These are phyloP conservation scores for Plebejus argus DNA, from an alignment of 2,888 invertebrate species.

Conservation along the genomic window DNA sequence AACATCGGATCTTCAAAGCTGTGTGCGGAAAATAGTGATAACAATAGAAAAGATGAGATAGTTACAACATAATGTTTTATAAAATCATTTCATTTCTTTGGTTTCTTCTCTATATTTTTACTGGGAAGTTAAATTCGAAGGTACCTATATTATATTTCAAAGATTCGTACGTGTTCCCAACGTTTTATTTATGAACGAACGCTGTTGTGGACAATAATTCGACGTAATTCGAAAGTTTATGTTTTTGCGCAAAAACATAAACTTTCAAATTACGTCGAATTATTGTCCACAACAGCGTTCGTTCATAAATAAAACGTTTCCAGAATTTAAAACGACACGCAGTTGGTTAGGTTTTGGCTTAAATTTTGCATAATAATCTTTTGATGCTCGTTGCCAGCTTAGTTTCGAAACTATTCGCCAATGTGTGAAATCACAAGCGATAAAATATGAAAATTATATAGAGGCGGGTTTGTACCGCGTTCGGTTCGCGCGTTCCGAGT, in stretches of 20 bases:
- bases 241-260: not conserved
- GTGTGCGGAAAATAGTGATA: no score
- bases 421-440: constrained; percentile 31
- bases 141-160: no score
- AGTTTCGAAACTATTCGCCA: constrained; percentile 31
- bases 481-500: constrained; percentile 1
- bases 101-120: no score
- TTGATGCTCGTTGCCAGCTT: constrained; percentile 47
- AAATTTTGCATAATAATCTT: constrained; percentile 69
- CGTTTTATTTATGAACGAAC: no score
- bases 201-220: no score
- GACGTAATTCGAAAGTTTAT: no score
- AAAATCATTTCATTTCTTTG: no score
- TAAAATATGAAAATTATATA: constrained; percentile 30
- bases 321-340: constrained; percentile 58
- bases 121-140: no score
- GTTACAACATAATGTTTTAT: no score
- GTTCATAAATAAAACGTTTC: constrained; percentile 63
- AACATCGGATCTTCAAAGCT: no score
- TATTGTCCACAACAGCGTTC: constrained; percentile 57
- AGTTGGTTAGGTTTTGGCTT: constrained; percentile 61
- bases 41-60: no score
- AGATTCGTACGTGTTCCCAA: no score
- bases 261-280: constrained; percentile 41
- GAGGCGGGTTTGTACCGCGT: constrained; percentile 21